A percentile compares a stretch with the other conserved stretches of the same genome.
phyloP scores from a whole-genome alignment of 2,113 vertebrate species.

The Addax nasomaculatus region DNA sequence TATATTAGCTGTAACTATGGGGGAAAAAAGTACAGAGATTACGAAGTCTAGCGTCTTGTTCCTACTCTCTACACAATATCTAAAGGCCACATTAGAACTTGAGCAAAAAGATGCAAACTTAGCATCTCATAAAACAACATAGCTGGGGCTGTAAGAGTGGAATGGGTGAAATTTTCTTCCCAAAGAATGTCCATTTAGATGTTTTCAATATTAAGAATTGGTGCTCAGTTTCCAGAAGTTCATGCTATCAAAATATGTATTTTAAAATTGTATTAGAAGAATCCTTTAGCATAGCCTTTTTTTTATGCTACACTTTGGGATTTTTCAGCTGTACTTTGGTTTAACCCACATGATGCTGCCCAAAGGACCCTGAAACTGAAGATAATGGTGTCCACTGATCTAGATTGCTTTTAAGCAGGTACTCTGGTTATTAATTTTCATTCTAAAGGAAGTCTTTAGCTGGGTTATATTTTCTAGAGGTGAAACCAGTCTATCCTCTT shows the following conservation, averaged over 20 bases:
- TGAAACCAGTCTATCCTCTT: not conserved
- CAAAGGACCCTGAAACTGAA: not conserved
- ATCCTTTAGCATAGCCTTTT: not conserved
- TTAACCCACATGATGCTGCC: not conserved
- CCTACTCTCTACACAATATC: not conserved
- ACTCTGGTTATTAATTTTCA: not conserved
- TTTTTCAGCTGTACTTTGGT: constrained; percentile 9
- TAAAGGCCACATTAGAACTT: not conserved
- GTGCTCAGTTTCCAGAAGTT: not conserved
- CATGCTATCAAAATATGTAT: not conserved
- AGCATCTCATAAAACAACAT: not conserved
- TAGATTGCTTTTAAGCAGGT: not conserved
- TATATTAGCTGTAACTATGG: not conserved
- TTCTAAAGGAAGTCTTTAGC: not conserved
- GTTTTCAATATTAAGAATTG: not conserved
- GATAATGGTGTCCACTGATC: not conserved
- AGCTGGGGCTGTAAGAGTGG: not conserved
- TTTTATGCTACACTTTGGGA: not conserved
- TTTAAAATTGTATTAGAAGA: not conserved
- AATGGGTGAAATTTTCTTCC: not conserved
- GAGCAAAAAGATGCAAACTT: not conserved
- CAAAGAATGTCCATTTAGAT: not conserved
- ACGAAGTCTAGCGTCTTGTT: not conserved
- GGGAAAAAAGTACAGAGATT: not conserved
- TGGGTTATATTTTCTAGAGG: not conserved